Evolutionary conservation across 1,140 invertebrate genomes (phyloP), one percentile per base, ranked within the genome.

Genomic region (Meloidogyne floridensis): DNA sequence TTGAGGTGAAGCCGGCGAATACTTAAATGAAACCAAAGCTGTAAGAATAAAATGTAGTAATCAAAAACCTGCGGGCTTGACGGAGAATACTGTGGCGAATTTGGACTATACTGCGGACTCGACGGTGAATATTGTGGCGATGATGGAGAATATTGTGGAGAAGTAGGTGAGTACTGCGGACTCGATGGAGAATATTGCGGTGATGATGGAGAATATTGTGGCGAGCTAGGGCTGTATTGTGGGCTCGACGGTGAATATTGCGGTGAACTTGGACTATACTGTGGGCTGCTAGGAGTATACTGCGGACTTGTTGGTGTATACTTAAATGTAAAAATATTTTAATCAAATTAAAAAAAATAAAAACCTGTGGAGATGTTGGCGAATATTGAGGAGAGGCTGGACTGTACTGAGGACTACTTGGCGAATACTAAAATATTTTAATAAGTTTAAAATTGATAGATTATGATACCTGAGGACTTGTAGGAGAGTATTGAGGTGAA

Each of bases 351-450:
- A n/a, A 93, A 93, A 93, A 93, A 0, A 94, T 93, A 0, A 93
- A 93, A 86, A 95, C 95, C 80, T 93, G 93, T 7, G 95, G 95
- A 8, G 94, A 94, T 2, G 93, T 93, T 1, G 94, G 94, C 9
- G 90, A 90, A 69, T 85, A 85, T 13, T 76, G 20, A 6, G 80
- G 80, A 11, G 80, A 82, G 15, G 88, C 90, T 32, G 92, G 91
- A 32, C 88, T 90, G 20, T 81, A 81, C 6, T 93, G 93, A 15
- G 73, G 75, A 80, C 83, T 56, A 85, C 90, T 86, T 11, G 86
- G 80, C n/a, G 72, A 74, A 18, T 74, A 74, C 72, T 75, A 10
- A 32, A 47, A 75, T 71, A 42, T 71, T 18, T 20, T 42, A 42
- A 71, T 71, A 71, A 47, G 47, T 47, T 71, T 71, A 6, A 32